phyloP scores from a whole-genome alignment of 1,140 invertebrate species.

The Homarus americanus region DNA sequence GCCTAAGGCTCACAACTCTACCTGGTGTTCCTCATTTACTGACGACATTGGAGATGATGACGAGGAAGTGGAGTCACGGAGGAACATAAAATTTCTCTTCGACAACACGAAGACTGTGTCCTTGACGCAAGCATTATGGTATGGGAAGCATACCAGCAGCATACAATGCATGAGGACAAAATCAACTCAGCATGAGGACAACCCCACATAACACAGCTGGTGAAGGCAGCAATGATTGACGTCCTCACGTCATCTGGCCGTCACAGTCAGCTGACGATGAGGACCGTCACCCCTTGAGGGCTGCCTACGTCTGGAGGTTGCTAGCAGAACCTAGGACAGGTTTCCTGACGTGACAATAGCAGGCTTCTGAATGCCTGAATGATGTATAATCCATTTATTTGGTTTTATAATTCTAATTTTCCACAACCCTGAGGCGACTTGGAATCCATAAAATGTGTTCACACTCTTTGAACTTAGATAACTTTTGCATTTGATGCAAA shows the following conservation, averaged over 20 bases:
- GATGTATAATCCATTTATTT: conserved; percentile 5
- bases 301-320: background rate
- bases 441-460: conserved; percentile 7
- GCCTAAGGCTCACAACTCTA: background rate
- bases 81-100: too few relatives aligned
- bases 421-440: conserved; percentile 19
- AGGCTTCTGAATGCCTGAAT: background rate
- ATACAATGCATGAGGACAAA: too few relatives aligned
- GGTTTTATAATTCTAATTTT: background rate
- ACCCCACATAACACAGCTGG: too few relatives aligned
- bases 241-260: too few relatives aligned
- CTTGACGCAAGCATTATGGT: too few relatives aligned
- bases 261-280: background rate
- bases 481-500: background rate
- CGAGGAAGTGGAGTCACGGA: too few relatives aligned
- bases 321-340: background rate
- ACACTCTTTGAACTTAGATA: background rate
- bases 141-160: too few relatives aligned
- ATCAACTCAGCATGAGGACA: too few relatives aligned
- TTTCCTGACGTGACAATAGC: background rate
- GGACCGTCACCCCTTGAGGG: background rate
- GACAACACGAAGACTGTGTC: too few relatives aligned
- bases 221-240: too few relatives aligned
- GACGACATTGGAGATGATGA: too few relatives aligned
- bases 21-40: too few relatives aligned